Percentiles rank a stretch among this genome's conserved stretches.
Evolutionary conservation across 2,888 invertebrate species (phyloP).

Genomic region (Sycophila texana): DNA sequence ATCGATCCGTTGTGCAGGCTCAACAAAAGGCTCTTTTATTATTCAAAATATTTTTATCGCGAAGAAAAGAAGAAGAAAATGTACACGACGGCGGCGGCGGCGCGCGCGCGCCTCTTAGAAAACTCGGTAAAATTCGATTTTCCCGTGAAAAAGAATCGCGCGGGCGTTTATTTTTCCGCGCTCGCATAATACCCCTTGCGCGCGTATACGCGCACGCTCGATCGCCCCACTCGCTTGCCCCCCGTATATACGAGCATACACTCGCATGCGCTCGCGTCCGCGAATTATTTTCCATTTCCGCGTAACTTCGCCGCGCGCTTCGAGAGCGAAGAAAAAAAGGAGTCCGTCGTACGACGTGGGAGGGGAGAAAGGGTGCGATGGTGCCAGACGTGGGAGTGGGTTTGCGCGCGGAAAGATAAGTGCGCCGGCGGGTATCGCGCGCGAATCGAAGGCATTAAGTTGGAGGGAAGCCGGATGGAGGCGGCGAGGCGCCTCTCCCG

Average conservation of each 20-base stretch:
- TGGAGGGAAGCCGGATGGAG: not conserved
- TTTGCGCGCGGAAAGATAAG: conserved; percentile 1
- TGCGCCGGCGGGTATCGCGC: not conserved
- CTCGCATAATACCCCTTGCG: not conserved
- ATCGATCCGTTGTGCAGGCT: not conserved
- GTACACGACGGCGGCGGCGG: not conserved
- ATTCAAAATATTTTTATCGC: conserved; percentile 43
- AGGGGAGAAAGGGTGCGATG: not conserved
- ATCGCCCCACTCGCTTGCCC: conserved; percentile 41
- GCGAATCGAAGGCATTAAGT: conserved; percentile 37
- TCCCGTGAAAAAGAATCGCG: conserved; percentile 30
- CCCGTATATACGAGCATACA: not conserved
- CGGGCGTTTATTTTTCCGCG: not conserved
- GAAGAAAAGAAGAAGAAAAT: conserved; percentile 24
- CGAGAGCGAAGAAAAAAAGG: not conserved
- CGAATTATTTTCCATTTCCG: conserved; percentile 47
- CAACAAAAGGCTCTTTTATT: conserved; percentile 21
- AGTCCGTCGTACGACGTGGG: not conserved
- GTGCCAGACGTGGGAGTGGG: not conserved
- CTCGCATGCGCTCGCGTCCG: conserved; percentile 17
- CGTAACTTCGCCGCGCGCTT: not conserved
- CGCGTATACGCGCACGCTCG: conserved; percentile 13
- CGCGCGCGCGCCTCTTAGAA: not conserved
- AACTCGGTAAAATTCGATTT: conserved; percentile 48
- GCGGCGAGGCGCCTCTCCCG: not conserved